Percentiles rank a stretch among this genome's conserved stretches.
These are phyloP conservation scores for Pocillopora verrucosa DNA, from an alignment of 64 coral and sea anemone genomes.

Conservation along the genomic window DNA sequence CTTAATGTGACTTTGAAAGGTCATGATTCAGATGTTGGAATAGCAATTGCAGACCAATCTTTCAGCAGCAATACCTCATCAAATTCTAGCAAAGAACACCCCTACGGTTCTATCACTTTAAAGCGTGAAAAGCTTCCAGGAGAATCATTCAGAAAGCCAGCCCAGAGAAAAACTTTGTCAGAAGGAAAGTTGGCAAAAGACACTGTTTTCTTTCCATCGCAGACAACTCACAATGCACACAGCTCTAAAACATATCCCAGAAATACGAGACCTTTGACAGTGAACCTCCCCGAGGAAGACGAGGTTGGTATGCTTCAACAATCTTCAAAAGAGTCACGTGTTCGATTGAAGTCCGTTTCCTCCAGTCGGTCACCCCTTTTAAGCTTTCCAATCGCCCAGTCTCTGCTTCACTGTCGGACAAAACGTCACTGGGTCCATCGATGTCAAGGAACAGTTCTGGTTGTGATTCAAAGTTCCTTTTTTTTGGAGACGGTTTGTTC, in stretches of 20 bases:
- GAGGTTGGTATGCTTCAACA: neutral
- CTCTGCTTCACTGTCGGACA: conserved; percentile 28
- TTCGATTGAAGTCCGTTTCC: conserved; percentile 2
- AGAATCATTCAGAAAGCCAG: conserved; percentile 28
- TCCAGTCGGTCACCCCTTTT: conserved; percentile 4
- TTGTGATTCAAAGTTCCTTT: conserved; percentile 39
- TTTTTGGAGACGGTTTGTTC: conserved; percentile 85
- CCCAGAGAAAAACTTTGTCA: neutral
- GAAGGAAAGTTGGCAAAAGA: neutral
- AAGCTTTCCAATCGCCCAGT: conserved; percentile 36
- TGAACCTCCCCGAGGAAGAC: conserved; percentile 3
- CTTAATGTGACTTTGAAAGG: conserved; percentile 10
- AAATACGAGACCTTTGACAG: conserved; percentile 5
- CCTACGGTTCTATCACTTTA: conserved; percentile 66
- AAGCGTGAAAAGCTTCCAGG: conserved; percentile 26
- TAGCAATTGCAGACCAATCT: conserved; percentile 30
- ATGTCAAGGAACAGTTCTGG: conserved; percentile 14
- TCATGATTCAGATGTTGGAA: neutral
- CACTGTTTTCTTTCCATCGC: conserved; percentile 21
- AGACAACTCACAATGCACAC: neutral
- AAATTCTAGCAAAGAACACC: conserved; percentile 54
- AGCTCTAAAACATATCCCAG: neutral
- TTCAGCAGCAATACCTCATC: conserved; percentile 38
- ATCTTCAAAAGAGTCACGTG: neutral
- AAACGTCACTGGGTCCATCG: conserved; percentile 26